phyloP scores from a whole-genome alignment of 2,113 vertebrate species.

The Lepidothrix coronata region DNA sequence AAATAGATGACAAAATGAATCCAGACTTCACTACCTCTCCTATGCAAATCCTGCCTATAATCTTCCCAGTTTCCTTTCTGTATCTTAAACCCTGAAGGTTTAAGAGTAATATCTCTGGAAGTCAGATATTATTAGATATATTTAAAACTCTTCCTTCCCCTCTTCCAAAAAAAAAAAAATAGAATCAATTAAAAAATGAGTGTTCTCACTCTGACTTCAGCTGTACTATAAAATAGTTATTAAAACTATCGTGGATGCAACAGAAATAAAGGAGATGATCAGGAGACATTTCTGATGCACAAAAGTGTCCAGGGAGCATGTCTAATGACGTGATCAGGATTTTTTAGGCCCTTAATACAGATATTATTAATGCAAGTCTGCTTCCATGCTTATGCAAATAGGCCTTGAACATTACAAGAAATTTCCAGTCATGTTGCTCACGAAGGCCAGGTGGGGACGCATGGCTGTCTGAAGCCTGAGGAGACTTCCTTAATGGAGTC shows the following conservation, averaged over 20 bases:
- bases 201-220: neutral
- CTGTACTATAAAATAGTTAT: neutral
- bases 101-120: neutral
- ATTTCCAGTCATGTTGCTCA: conserved; percentile 14
- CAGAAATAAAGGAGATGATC: neutral
- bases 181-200: neutral
- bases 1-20: neutral
- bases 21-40: neutral
- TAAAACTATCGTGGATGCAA: neutral
- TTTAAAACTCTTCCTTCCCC: neutral
- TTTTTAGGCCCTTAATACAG: neutral
- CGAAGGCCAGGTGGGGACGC: neutral
- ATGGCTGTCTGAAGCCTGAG: conserved; percentile 17
- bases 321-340: neutral
- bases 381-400: conserved; percentile 18
- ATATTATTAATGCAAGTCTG: conserved; percentile 40
- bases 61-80: neutral
- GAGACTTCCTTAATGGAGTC: conserved; percentile 49
- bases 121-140: neutral
- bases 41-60: neutral
- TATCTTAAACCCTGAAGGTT: neutral
- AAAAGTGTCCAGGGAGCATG: neutral
- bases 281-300: neutral
- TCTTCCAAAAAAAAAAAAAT: neutral
- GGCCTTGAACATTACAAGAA: neutral